Base-by-base conservation (phyloP, 2,797 vertebrate genomes). In the Florisuga fusca region DNA sequence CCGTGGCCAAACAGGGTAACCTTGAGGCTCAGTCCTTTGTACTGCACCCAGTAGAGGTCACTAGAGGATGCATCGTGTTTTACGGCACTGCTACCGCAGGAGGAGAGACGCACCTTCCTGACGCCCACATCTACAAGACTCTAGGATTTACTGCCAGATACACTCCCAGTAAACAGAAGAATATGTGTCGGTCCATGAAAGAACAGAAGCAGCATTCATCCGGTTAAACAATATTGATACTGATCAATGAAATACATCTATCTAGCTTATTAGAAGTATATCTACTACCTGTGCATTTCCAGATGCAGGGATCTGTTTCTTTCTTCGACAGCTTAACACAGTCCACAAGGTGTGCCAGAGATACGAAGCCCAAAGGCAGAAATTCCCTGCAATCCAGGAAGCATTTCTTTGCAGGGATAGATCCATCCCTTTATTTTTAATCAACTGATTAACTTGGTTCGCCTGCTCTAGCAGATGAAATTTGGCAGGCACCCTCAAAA, bases 341-440 rank as follows among this genome's bases (percentile, higher is more conserved):
- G 97, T 98, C 98, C 98, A 98, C 87, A 99, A 80, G 53, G 97
- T 95, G 45, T 97, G 96, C 99, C 99, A 99, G 68, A 99, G 97
- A 94, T 99, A 97, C 0, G 98, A 98, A 88, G 98, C 98, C 91
- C 99, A 98, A 85, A 99, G 95, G 92, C 98, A 99, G 90, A 99
- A 97, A 43, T 98, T 98, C 81, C 97, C 98, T 95, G 98, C 96
- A 76, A 99, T 98, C 99, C 99, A 99, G 74, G 98, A 27, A 89
- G 98, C 98, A 97, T 98, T 99, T 95, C 98, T 98, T 97, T 96
- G 97, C 17, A 99, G 96, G 34, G 98, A 74, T 76, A 98, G 94
- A 92, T 99, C 98, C 99, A 99, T 99, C 62, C 68, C 95, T 86
- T 83, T 79, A 93, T 75, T 93, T 91, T 95, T 86, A 94, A 91